These are phyloP conservation scores for Larimichthys polyactis DNA, from an alignment of 2,113 vertebrate species.

Conservation along the genomic window DNA sequence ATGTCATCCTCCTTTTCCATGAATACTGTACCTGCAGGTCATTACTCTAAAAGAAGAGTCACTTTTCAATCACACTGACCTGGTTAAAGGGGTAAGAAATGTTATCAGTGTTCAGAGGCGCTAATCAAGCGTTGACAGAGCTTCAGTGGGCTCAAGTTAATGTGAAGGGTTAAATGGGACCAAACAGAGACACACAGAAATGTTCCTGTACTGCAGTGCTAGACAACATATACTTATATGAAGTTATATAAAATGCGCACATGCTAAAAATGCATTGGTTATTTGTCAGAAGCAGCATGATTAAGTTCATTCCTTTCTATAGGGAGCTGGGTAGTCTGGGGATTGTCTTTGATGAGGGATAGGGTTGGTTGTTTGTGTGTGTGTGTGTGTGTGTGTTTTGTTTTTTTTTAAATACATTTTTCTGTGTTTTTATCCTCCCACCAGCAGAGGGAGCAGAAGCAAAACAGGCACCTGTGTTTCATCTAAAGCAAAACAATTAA, in stretches of 20 bases:
- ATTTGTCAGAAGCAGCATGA: constrained; percentile 84
- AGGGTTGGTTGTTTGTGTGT: neutral
- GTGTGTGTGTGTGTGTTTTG: constrained; percentile 1
- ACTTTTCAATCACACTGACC: constrained; percentile 18
- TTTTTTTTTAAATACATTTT: constrained; percentile 41
- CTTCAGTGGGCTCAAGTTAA: constrained; percentile 30
- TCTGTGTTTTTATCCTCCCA: constrained; percentile 73
- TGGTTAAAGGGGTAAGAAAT: constrained; percentile 33
- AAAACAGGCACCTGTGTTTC: constrained; percentile 86
- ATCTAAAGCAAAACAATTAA: constrained; percentile 78
- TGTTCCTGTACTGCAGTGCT: constrained; percentile 50
- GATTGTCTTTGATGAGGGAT: constrained; percentile 81
- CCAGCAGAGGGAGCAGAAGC: constrained; percentile 80
- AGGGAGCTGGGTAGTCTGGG: constrained; percentile 69
- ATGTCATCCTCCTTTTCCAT: neutral
- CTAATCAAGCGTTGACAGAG: constrained; percentile 16
- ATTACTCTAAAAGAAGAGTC: neutral
- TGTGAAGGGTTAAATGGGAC: constrained; percentile 47
- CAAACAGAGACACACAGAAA: constrained; percentile 41
- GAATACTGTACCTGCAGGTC: constrained; percentile 1
- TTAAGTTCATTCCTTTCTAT: constrained; percentile 79
- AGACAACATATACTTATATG: constrained; percentile 61
- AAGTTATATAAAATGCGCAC: constrained; percentile 79
- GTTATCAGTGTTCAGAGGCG: constrained; percentile 17
- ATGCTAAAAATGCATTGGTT: constrained; percentile 85